Evolutionary conservation across 2,888 invertebrate genomes (phyloP).

Genomic region (Clunio marinus): DNA sequence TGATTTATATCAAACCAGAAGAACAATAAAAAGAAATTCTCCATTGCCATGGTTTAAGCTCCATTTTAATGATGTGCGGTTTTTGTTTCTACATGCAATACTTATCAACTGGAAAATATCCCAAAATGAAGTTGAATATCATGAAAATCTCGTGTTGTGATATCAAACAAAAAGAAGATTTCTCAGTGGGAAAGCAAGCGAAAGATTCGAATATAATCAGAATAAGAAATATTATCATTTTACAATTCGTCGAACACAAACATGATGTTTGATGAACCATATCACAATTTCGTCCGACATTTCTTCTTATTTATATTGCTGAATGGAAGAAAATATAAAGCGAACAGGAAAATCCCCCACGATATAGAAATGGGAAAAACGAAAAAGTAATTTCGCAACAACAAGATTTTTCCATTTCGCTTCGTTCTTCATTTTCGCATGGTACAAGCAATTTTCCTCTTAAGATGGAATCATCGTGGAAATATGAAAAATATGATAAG

Average conservation of each 20-base stretch:
- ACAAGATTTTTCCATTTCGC: neutral
- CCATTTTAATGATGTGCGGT: slow-evolving; percentile 2
- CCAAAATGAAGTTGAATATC: too few species aligned
- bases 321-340: neutral
- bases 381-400: neutral
- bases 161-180: too few species aligned
- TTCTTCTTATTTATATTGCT: slow-evolving; percentile 31
- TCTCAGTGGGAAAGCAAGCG: too few species aligned
- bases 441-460: neutral
- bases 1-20: slow-evolving; percentile 23
- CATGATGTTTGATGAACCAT: slow-evolving; percentile 42
- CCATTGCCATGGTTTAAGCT: neutral
- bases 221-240: slow-evolving; percentile 41
- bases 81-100: slow-evolving; percentile 1
- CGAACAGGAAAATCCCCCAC: neutral
- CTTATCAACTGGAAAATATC: neutral
- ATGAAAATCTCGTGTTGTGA: too few species aligned
- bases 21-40: slow-evolving; percentile 1
- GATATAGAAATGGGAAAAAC: neutral
- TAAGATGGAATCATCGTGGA: neutral
- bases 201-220: slow-evolving; percentile 14
- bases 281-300: slow-evolving; percentile 42
- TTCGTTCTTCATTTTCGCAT: neutral
- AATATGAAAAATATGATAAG: slow-evolving; percentile 25
- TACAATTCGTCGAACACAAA: slow-evolving; percentile 42